Conservation (phyloP, 2,797 vertebrate genomes). For the Schizothorax lantsangensis region DNA sequence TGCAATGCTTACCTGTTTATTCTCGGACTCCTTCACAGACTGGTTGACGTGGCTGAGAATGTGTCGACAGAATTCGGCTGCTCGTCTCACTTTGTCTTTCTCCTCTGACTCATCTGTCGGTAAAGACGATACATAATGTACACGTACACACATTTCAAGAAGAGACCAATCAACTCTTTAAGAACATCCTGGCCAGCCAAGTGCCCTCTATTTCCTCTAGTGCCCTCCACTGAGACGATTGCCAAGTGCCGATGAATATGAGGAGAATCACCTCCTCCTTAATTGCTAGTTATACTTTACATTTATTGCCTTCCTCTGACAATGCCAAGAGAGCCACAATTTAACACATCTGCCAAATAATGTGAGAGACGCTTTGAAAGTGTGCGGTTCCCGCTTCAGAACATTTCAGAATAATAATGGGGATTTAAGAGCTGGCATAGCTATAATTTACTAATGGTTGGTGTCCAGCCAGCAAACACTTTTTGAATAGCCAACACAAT, state of each 20-base stretch:
- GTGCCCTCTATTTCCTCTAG: slow-evolving; percentile 35
- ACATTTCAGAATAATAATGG: slow-evolving; percentile 63
- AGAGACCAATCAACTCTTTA: slow-evolving; percentile 15
- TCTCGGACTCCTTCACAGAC: slow-evolving; percentile 94
- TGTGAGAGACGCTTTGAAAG: slow-evolving; percentile 63
- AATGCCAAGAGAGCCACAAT: slow-evolving; percentile 52
- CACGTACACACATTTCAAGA: slow-evolving; percentile 10
- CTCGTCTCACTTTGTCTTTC: slow-evolving; percentile 89
- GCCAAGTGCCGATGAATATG: slow-evolving; percentile 67
- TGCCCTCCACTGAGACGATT: slow-evolving; percentile 18
- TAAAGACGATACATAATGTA: not conserved
- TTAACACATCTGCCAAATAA: slow-evolving; percentile 67
- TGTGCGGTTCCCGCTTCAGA: slow-evolving; percentile 53
- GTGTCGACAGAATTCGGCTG: slow-evolving; percentile 90
- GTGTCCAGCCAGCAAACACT: slow-evolving; percentile 51
- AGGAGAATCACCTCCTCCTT: slow-evolving; percentile 62
- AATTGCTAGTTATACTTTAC: slow-evolving; percentile 71
- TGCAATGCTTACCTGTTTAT: slow-evolving; percentile 86
- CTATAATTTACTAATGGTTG: slow-evolving; percentile 62
- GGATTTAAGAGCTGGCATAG: slow-evolving; percentile 64
- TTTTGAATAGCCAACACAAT: slow-evolving; percentile 37
- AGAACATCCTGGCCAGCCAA: slow-evolving; percentile 38
- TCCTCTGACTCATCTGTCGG: slow-evolving; percentile 85
- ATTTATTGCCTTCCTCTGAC: slow-evolving; percentile 62
- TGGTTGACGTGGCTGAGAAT: slow-evolving; percentile 96